Conservation (phyloP, 35 echinoderm and acorn worm genomes). For the Apostichopus japonicus region DNA sequence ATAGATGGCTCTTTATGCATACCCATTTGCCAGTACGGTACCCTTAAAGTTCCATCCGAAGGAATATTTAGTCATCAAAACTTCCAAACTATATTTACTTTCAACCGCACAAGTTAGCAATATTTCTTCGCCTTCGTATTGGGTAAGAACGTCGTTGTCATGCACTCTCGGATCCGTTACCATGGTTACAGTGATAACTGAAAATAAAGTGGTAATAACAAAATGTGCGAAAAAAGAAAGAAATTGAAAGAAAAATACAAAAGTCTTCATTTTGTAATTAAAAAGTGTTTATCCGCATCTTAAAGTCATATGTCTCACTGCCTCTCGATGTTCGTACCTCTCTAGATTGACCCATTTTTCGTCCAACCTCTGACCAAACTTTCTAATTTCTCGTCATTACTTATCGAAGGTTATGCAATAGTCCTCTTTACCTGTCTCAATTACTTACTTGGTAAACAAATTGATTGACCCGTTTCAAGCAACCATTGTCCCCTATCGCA, state of each 20-base stretch:
- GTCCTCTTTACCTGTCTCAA: too few species aligned
- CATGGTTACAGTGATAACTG: not conserved
- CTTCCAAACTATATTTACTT: not conserved
- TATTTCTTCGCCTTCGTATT: slow-evolving; percentile 9
- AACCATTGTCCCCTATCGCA: not conserved
- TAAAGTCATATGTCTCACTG: too few species aligned
- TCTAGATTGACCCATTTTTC: too few species aligned
- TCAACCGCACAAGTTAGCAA: not conserved
- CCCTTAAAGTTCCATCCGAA: not conserved
- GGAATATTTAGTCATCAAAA: not conserved
- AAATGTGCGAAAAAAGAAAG: too few species aligned
- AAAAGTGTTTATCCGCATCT: too few species aligned
- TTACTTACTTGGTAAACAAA: slow-evolving; percentile 2
- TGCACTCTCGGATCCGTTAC: not conserved
- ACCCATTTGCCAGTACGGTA: not conserved
- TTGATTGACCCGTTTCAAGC: not conserved
- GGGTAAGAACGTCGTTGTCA: not conserved
- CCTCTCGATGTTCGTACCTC: too few species aligned
- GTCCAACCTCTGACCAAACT: too few species aligned
- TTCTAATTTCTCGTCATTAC: too few species aligned
- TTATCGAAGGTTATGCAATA: too few species aligned
- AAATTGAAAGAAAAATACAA: too few species aligned
- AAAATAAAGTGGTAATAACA: not conserved
- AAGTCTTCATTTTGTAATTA: too few species aligned
- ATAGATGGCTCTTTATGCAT: not conserved